Base-by-base conservation (phyloP, 2,888 invertebrate species). In the Pammene fasciana region DNA sequence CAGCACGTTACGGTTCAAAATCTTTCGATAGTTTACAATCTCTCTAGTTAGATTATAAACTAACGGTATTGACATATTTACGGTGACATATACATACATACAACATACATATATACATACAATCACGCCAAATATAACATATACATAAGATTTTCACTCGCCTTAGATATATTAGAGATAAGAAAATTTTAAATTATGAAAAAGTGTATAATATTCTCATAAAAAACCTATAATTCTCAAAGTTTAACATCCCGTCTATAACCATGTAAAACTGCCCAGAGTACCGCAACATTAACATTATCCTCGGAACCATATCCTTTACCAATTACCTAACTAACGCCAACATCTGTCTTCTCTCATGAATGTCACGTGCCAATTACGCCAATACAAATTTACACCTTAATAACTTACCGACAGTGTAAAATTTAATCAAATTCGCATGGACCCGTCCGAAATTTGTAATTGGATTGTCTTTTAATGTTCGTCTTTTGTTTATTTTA, bases 351-450 rank as follows among this genome's bases (percentile, higher is more conserved):
- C 68, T 68, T 52, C 26, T 11, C 57, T 34, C 45, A 54, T 68
- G 59, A 64, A 48, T 36, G 68, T 68, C 52, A 68, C 64, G 52
- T 46, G 64, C 45, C 68, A 68, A 68, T 68, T 68, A 68, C 26
- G 68, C 57, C 68, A 68, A 68, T 68, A 68, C 52, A 65, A 68
- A 68, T 68, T 68, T 59, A 65, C 68, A 68, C 68, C 64, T 68
- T 68, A 68, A 68, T 68, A 54, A 41, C 62, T 56, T 62, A 62
- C 55, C 26, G 62, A 64, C 68, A 59, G 57, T 68, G 52, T 68
- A 64, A 65, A 64, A 68, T 65, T 67, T 68, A 65, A 65, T 68
- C 68, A 65, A 59, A 65, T 65, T 64, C 38, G 59, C 45, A 18
- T 68, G 62, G 68, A 68, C 68, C 52, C 52, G 68, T 46, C 68